Conservation (phyloP, 2,113 vertebrate genomes). For the Gasterosteus aculeatus region DNA sequence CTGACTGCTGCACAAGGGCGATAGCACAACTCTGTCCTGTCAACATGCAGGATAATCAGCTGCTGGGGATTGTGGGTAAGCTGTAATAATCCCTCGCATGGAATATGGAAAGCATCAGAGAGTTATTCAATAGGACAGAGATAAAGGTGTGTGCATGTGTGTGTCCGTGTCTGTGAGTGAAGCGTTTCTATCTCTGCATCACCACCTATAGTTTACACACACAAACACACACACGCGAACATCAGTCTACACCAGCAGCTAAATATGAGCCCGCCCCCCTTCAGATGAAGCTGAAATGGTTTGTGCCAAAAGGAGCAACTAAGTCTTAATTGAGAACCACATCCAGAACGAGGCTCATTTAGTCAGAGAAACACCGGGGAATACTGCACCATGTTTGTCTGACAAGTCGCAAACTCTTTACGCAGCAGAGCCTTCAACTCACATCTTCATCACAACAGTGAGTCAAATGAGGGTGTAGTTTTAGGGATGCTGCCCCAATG, state of each 20-base stretch:
- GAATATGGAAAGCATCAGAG: slow-evolving; percentile 81
- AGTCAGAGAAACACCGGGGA: slow-evolving; percentile 43
- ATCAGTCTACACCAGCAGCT: slow-evolving; percentile 4
- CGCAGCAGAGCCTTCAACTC: slow-evolving; percentile 4
- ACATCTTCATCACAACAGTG: slow-evolving; percentile 17
- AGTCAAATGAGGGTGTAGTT: slow-evolving; percentile 16
- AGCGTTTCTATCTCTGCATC: slow-evolving; percentile 63
- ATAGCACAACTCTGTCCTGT: slow-evolving; percentile 80
- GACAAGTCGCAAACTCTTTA: slow-evolving; percentile 9
- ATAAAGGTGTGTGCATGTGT: slow-evolving; percentile 67
- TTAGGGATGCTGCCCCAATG: not conserved
- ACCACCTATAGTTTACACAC: slow-evolving; percentile 58
- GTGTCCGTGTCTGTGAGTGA: slow-evolving; percentile 10
- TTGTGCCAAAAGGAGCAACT: slow-evolving; percentile 21
- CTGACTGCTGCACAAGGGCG: slow-evolving; percentile 70
- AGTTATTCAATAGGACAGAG: slow-evolving; percentile 81
- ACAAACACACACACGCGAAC: not conserved
- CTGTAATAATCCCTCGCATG: slow-evolving; percentile 80
- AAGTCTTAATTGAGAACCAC: slow-evolving; percentile 64
- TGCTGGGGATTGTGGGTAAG: slow-evolving; percentile 82
- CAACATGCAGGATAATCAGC: slow-evolving; percentile 81
- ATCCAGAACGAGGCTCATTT: slow-evolving; percentile 55
- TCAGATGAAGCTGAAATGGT: slow-evolving; percentile 35
- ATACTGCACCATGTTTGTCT: slow-evolving; percentile 36
- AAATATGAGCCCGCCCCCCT: slow-evolving; percentile 17